These are phyloP conservation scores for Calypte anna DNA, from an alignment of 2,113 vertebrate species.

Conservation along the genomic window DNA sequence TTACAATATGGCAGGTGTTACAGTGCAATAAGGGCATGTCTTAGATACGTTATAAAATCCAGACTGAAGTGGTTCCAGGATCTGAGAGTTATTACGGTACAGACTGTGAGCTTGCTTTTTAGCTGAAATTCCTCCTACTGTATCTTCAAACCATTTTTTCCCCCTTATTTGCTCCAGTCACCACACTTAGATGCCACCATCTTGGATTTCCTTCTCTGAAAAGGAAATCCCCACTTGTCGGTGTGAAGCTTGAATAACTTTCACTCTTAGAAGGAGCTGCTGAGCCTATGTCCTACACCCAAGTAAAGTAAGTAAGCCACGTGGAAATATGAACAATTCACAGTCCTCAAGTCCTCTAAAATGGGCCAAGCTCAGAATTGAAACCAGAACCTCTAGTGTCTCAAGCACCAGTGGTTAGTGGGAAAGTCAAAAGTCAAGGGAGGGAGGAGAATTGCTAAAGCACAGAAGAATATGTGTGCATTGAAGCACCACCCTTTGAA, in stretches of 20 bases:
- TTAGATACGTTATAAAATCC: conserved; percentile 33
- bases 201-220: conserved; percentile 9
- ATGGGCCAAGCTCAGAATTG: background rate
- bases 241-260: conserved; percentile 19
- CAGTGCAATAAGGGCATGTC: conserved; percentile 52
- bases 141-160: background rate
- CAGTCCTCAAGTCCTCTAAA: background rate
- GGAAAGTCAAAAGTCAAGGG: background rate
- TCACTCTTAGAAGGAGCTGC: background rate
- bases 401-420: background rate
- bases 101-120: background rate
- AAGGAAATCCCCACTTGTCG: background rate
- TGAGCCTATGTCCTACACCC: background rate
- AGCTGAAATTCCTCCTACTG: conserved; percentile 6
- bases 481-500: background rate
- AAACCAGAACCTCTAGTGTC: conserved; percentile 3
- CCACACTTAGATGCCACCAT: conserved; percentile 11
- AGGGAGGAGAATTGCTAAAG: background rate
- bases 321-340: background rate
- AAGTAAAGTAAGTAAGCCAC: background rate
- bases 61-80: conserved; percentile 42
- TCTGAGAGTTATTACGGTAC: background rate
- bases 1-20: conserved; percentile 59
- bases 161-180: background rate
- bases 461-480: background rate